Evolutionary conservation across 2,113 vertebrate species (phyloP).

Genomic region (Daubentonia madagascariensis): DNA sequence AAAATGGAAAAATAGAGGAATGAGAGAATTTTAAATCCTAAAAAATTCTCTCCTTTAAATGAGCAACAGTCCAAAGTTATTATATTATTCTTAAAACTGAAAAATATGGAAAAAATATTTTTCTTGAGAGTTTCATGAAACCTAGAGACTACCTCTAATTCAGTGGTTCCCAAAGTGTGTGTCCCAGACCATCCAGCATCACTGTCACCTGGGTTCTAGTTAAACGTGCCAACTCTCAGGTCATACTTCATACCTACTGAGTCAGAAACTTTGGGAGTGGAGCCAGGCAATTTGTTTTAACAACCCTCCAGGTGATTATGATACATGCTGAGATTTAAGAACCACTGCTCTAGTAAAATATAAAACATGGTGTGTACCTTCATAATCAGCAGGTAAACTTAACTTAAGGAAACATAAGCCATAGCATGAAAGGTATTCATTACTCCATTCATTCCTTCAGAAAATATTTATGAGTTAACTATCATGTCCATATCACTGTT

Average conservation of each 20-base stretch:
- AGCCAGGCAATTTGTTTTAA: background rate
- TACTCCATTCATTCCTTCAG: background rate
- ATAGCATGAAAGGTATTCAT: background rate
- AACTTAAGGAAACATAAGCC: background rate
- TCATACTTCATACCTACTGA: background rate
- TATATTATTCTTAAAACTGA: background rate
- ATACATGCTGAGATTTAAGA: background rate
- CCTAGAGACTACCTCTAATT: background rate
- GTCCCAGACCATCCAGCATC: background rate
- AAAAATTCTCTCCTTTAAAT: background rate
- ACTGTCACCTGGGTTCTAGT: background rate
- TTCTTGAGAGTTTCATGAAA: background rate
- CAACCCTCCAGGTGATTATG: background rate
- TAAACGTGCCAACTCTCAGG: background rate
- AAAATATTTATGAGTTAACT: background rate
- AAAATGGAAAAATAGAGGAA: background rate
- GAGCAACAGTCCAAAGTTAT: slow-evolving; percentile 11
- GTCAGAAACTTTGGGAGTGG: background rate
- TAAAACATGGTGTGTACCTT: background rate
- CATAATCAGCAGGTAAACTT: background rate
- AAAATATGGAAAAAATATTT: background rate
- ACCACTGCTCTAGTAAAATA: background rate
- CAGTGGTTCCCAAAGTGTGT: background rate
- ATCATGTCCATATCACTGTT: background rate
- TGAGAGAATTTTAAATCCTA: background rate